phyloP scores from a whole-genome alignment of 2,888 invertebrate species.

The Mythimna albipuncta region DNA sequence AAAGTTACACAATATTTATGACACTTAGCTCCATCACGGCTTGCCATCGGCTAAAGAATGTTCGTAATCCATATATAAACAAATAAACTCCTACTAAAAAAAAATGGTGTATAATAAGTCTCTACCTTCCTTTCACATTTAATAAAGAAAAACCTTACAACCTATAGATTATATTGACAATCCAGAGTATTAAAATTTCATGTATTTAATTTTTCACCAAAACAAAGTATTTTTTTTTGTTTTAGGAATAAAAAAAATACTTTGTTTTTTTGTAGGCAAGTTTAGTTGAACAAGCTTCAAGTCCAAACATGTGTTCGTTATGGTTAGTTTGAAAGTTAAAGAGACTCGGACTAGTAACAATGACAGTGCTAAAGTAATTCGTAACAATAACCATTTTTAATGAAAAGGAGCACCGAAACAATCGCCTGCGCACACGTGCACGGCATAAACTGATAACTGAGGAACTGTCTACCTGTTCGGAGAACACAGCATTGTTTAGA shows the following conservation, averaged over 20 bases:
- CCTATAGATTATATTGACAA: not conserved
- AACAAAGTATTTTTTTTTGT: not conserved
- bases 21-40: too few species aligned
- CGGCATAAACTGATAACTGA: conserved; percentile 76
- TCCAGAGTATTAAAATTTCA: not conserved
- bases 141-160: too few species aligned
- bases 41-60: not conserved
- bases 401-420: conserved; percentile 63
- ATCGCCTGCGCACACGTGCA: conserved; percentile 83
- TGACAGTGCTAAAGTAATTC: too few species aligned
- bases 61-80: not conserved
- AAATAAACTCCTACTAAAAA: not conserved
- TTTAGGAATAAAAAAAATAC: not conserved
- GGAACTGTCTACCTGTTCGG: conserved; percentile 76
- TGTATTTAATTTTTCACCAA: not conserved
- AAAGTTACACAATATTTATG: not conserved
- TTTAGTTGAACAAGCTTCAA: conserved; percentile 11
- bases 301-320: conserved; percentile 46
- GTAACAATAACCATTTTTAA: conserved; percentile 49
- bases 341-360: conserved; percentile 18
- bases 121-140: too few species aligned
- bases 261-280: too few species aligned
- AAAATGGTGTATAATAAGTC: too few species aligned
- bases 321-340: conserved; percentile 19
- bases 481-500: conserved; percentile 76